phyloP scores from a whole-genome alignment of 2,797 vertebrate genomes.

The Cyclura pinguis region DNA sequence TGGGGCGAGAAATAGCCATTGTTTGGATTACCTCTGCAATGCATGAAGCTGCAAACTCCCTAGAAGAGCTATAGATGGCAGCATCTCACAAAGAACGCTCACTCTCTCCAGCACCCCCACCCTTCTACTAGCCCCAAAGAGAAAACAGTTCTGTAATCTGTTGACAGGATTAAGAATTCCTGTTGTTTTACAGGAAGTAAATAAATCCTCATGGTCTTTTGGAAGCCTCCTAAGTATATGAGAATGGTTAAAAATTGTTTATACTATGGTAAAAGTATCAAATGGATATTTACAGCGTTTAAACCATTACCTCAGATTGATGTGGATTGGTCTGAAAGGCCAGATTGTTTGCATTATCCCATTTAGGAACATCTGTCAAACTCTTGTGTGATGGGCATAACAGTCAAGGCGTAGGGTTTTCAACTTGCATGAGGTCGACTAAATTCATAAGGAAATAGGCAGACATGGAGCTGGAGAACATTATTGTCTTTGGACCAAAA shows the following conservation, averaged over 20 bases:
- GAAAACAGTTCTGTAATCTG: conserved; percentile 46
- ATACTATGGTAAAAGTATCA: conserved; percentile 62
- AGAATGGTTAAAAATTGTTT: conserved; percentile 67
- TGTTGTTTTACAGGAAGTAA: conserved; percentile 73
- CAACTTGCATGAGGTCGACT: background rate
- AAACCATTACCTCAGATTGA: conserved; percentile 58
- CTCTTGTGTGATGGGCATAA: conserved; percentile 33
- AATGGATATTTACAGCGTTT: conserved; percentile 69
- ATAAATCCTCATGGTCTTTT: conserved; percentile 68
- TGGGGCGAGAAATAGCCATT: background rate
- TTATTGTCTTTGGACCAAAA: conserved; percentile 32
- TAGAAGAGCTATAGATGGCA: conserved; percentile 91
- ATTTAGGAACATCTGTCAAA: conserved; percentile 53
- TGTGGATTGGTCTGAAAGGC: conserved; percentile 40
- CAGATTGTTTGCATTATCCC: conserved; percentile 59
- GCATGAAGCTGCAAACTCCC: conserved; percentile 23
- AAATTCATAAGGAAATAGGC: background rate
- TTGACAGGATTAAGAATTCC: conserved; percentile 70
- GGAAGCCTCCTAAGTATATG: conserved; percentile 67
- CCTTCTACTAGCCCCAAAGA: background rate
- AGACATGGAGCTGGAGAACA: background rate
- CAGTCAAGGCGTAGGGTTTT: conserved; percentile 42
- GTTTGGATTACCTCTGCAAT: background rate
- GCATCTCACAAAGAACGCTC: conserved; percentile 91
- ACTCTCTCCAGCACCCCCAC: accelerated